phyloP scores from a whole-genome alignment of 2,888 invertebrate genomes.

The Pyrrhia umbra region DNA sequence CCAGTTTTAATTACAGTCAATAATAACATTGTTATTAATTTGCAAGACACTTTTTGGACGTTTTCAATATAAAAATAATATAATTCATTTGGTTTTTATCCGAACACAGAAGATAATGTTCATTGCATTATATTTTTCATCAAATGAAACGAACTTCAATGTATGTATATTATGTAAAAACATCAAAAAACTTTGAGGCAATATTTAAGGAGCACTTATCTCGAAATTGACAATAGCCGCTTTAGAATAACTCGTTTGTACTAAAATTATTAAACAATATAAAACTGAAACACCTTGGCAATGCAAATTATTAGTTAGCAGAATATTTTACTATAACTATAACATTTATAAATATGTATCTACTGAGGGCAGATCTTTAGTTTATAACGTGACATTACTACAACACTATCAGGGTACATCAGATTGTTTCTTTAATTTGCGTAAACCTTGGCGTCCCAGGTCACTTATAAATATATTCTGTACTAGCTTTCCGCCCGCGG shows the following conservation, averaged over 20 bases:
- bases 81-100: neutral
- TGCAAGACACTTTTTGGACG: constrained; percentile 54
- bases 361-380: neutral
- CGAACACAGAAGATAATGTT: neutral
- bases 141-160: neutral
- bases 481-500: too few relatives aligned
- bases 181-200: constrained; percentile 53
- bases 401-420: too few relatives aligned
- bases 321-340: neutral
- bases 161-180: constrained; percentile 50
- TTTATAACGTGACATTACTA: neutral
- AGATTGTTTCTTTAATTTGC: constrained; percentile 7
- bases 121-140: constrained; percentile 2
- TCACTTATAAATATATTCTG: constrained; percentile 11
- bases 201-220: constrained; percentile 43
- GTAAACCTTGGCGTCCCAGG: neutral
- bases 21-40: neutral
- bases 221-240: constrained; percentile 1
- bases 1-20: constrained; percentile 1
- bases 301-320: constrained; percentile 6
- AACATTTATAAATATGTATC: too few relatives aligned
- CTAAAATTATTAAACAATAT: constrained; percentile 23
- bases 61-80: constrained; percentile 5
- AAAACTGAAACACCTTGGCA: constrained; percentile 8
- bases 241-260: constrained; percentile 16